Base-by-base conservation (phyloP, 2,888 invertebrate species). In the Oeneis ivallda region DNA sequence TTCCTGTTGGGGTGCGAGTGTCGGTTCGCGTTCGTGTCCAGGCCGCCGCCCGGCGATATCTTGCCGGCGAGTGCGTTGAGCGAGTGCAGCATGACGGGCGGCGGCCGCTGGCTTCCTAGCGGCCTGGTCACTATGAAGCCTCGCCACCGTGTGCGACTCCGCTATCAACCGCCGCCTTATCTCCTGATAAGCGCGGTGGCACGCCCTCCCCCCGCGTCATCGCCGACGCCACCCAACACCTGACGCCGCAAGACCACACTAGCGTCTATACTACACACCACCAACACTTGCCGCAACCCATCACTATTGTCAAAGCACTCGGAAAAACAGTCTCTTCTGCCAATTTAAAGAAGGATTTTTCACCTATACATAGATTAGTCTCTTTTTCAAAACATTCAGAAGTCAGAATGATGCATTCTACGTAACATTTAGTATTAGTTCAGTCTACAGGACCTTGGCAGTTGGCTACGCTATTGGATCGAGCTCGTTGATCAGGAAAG, bases 61-160 rank as follows among this genome's bases (percentile, higher is more conserved):
- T 97, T 97, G 85, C 96, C 96, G 92, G 97, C 97, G 92, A 97
- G 93, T 87, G 95, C 95, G 93, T 96, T 96, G 90, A 97, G 93
- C 78, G 96, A 96, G 90, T 96, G 95, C 89, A 97, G 94, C 97
- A 97, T 97, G 75, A 86, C 91, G 94, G 90, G 92, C 92, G 90
- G 91, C 92, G 90, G 91, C 92, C 90, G 89, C 83, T 84, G 81
- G 72, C 71, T 78, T 73, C 81, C 81, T 72, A 85, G 86, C 86
- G 82, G 84, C 88, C 89, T 87, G 85, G 91, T 89, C 90, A 92
- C 88, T 86, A 80, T 89, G 89, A 84, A 83, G 81, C 77, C 79
- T 81, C 82, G 81, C 80, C 82, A 80, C 77, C 83, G 85, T 84
- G 82, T 86, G 87, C 82, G 81, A 83, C 78, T 78, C 75, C 78